These are phyloP conservation scores for Heliornis fulica DNA, from an alignment of 2,113 vertebrate genomes.

Conservation along the genomic window DNA sequence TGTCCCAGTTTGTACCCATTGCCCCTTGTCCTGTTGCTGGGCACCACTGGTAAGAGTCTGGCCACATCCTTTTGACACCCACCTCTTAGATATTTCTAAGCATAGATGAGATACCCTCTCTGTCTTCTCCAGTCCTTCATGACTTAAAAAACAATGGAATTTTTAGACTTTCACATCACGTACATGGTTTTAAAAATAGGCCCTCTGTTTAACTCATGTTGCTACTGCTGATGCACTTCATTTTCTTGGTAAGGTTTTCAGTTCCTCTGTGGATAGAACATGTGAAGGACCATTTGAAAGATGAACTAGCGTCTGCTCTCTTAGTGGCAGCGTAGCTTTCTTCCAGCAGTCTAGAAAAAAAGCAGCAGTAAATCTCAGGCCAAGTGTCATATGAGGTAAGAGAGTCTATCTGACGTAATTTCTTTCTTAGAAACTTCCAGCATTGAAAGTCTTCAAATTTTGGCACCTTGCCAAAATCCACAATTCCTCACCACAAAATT, in stretches of 20 bases:
- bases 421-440: slow-evolving; percentile 47
- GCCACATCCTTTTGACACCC: too few species aligned
- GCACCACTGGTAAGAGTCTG: too few species aligned
- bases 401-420: slow-evolving; percentile 21
- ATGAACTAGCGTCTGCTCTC: background rate
- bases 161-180: background rate
- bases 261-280: background rate
- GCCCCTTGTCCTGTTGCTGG: too few species aligned
- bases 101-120: too few species aligned
- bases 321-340: background rate
- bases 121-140: background rate
- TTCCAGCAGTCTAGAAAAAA: background rate
- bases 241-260: background rate
- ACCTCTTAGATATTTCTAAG: too few species aligned
- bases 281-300: background rate
- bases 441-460: slow-evolving; percentile 3
- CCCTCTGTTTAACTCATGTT: background rate
- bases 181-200: background rate
- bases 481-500: slow-evolving; percentile 12
- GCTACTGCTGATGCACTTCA: background rate
- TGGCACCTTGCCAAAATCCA: slow-evolving; percentile 29
- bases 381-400: slow-evolving; percentile 33
- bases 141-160: background rate
- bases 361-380: background rate
- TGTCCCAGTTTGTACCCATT: too few species aligned